Conservation (phyloP, 2,888 invertebrate genomes). For the Brachynemurus nebulosus region DNA sequence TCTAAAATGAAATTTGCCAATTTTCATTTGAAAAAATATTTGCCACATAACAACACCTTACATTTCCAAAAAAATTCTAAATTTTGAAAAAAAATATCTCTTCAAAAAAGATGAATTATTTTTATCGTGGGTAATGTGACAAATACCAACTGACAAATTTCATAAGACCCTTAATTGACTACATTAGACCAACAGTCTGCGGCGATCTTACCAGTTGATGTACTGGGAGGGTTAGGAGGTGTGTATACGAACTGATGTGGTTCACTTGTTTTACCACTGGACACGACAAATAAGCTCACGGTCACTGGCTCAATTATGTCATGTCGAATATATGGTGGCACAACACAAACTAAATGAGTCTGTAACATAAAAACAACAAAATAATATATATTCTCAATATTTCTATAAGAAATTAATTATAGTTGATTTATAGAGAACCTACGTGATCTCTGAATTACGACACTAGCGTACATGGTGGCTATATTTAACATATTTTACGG, state of each 20-base stretch:
- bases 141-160: conserved; percentile 7
- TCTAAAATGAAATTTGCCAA: conserved; percentile 3
- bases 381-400: too few species aligned
- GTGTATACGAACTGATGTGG: conserved; percentile 74
- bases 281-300: conserved; percentile 65
- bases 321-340: conserved; percentile 59
- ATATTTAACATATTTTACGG: too few species aligned
- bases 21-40: background rate
- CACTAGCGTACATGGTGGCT: too few species aligned
- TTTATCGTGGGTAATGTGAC: background rate
- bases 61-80: too few species aligned
- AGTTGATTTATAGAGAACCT: too few species aligned
- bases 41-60: too few species aligned
- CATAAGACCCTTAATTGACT: conserved; percentile 1
- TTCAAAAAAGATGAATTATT: background rate
- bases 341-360: conserved; percentile 78
- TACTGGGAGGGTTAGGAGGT: conserved; percentile 29
- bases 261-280: conserved; percentile 77
- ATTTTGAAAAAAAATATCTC: too few species aligned
- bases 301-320: conserved; percentile 56
- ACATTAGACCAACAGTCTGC: conserved; percentile 10
- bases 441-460: too few species aligned
- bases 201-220: conserved; percentile 16
- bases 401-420: too few species aligned
- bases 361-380: too few species aligned